Evolutionary conservation across 2,797 vertebrate species (phyloP).

Genomic region (Capromys pilorides): DNA sequence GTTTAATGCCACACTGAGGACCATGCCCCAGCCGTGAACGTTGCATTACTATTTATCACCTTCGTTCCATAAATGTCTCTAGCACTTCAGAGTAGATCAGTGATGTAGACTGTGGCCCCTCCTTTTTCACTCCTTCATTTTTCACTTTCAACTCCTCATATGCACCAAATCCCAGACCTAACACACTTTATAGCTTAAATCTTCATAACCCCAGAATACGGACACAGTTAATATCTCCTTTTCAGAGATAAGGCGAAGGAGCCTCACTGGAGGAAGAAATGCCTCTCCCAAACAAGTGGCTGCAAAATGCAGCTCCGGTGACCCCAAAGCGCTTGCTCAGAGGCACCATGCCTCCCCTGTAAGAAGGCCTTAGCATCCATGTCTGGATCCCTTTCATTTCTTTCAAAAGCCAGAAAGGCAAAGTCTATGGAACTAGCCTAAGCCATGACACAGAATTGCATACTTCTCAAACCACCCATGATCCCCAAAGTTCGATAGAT

Average conservation of each 20-base stretch:
- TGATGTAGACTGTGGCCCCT: not conserved
- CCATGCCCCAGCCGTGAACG: not conserved
- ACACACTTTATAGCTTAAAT: not conserved
- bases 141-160: not conserved
- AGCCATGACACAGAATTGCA: not conserved
- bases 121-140: not conserved
- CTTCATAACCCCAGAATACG: not conserved
- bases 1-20: not conserved
- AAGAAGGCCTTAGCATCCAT: not conserved
- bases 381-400: not conserved
- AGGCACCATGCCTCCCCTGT: not conserved
- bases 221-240: not conserved
- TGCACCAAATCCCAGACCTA: not conserved
- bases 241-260: not conserved
- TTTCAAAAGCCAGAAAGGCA: slow-evolving; percentile 10
- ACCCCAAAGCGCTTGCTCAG: no score
- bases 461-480: not conserved
- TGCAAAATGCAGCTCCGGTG: not conserved
- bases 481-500: not conserved
- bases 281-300: not conserved
- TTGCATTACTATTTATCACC: slow-evolving; percentile 30
- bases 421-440: not conserved
- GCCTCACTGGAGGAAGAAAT: not conserved
- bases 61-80: not conserved
- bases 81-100: not conserved